phyloP scores from a whole-genome alignment of 2,113 vertebrate species.

The Willisornis vidua region DNA sequence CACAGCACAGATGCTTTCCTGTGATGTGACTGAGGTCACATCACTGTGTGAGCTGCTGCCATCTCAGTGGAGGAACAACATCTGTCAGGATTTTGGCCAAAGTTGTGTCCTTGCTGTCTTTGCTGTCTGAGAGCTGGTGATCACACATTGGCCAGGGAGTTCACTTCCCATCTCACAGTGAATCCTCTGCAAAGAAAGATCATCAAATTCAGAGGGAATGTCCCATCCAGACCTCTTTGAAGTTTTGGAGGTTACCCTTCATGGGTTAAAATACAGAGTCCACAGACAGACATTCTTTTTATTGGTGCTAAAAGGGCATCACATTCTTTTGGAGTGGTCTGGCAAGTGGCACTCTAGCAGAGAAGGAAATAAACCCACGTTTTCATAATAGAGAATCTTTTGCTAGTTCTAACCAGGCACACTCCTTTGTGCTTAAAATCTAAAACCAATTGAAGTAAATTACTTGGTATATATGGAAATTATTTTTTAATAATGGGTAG shows the following conservation, averaged over 20 bases:
- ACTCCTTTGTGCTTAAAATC: background rate
- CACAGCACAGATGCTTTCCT: background rate
- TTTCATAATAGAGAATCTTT: background rate
- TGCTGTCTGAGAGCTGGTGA: background rate
- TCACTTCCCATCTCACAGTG: background rate
- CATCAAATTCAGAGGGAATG: background rate
- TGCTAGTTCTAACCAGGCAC: background rate
- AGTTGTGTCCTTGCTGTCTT: background rate
- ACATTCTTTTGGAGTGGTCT: background rate
- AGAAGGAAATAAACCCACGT: background rate
- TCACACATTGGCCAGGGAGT: background rate
- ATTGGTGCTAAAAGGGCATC: background rate
- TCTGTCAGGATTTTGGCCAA: background rate
- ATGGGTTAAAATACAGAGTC: background rate
- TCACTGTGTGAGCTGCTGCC: background rate
- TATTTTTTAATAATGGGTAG: slow-evolving; percentile 39
- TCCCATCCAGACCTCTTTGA: background rate
- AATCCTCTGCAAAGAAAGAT: background rate
- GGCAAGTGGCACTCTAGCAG: background rate
- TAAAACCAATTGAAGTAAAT: slow-evolving; percentile 36
- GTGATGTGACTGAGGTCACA: background rate
- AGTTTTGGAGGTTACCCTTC: background rate
- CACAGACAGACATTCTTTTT: background rate
- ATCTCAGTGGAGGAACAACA: background rate
- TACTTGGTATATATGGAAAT: slow-evolving; percentile 17